phyloP scores from a whole-genome alignment of 1,140 invertebrate genomes.

The Andricus grossulariae region DNA sequence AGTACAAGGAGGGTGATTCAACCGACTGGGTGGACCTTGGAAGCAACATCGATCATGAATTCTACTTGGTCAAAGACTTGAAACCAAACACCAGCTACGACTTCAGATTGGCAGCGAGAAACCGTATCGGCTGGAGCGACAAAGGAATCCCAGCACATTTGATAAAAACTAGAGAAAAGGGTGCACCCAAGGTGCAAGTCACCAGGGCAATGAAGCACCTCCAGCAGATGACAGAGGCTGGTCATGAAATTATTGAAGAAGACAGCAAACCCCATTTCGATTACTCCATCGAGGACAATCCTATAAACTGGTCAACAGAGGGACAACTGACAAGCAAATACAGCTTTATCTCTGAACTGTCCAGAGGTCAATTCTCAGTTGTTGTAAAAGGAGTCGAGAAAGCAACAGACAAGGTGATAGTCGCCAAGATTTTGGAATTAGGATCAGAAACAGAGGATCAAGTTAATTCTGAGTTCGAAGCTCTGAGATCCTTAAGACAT shows the following conservation, averaged over 20 bases:
- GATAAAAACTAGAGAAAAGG: slow-evolving; percentile 81
- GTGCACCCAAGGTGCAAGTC: slow-evolving; percentile 83
- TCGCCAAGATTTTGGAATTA: slow-evolving; percentile 88
- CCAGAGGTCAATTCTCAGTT: slow-evolving; percentile 88
- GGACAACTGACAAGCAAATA: slow-evolving; percentile 83
- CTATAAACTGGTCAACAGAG: slow-evolving; percentile 83
- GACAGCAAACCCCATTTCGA: slow-evolving; percentile 80
- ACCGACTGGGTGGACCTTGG: slow-evolving; percentile 91
- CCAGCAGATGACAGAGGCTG: slow-evolving; percentile 88
- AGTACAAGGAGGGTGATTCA: slow-evolving; percentile 86
- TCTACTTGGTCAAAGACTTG: slow-evolving; percentile 89
- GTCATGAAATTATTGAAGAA: slow-evolving; percentile 82
- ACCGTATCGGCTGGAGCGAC: slow-evolving; percentile 95
- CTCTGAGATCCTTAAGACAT: slow-evolving; percentile 87
- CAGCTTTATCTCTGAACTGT: slow-evolving; percentile 89
- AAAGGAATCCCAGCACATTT: slow-evolving; percentile 84
- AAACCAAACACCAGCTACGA: slow-evolving; percentile 88
- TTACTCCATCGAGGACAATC: slow-evolving; percentile 84
- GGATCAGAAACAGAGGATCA: slow-evolving; percentile 80
- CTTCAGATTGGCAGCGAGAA: slow-evolving; percentile 91
- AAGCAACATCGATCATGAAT: slow-evolving; percentile 95
- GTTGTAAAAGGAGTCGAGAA: slow-evolving; percentile 90
- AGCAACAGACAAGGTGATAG: slow-evolving; percentile 82
- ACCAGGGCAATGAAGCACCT: slow-evolving; percentile 88
- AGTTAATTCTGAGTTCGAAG: slow-evolving; percentile 86